phyloP scores from a whole-genome alignment of 1,140 invertebrate species.

The Diabrotica undecimpunctata region DNA sequence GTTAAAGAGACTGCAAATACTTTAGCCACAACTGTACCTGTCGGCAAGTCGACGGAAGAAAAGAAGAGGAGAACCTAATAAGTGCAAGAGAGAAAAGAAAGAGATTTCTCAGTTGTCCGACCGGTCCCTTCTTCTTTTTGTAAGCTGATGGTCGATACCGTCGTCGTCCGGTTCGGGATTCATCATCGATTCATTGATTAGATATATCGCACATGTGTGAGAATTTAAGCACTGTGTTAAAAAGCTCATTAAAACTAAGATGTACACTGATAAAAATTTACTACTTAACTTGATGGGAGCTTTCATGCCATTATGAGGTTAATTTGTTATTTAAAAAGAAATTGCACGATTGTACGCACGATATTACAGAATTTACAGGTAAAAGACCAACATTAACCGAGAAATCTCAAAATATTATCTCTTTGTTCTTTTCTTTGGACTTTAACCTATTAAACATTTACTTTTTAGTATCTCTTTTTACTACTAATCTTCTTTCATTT shows the following conservation, averaged over 20 bases:
- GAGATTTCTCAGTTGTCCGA: background rate
- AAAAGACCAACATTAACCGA: too few species aligned
- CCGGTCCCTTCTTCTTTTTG: constrained; percentile 3
- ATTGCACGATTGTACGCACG: too few species aligned
- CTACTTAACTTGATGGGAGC: background rate
- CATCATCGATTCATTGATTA: constrained; percentile 44
- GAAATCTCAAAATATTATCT: too few species aligned
- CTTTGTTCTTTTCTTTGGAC: too few species aligned
- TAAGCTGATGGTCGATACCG: constrained; percentile 30
- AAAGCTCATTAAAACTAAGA: constrained; percentile 36
- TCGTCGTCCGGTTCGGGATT: constrained; percentile 25
- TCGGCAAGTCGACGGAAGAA: background rate
- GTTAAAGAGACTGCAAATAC: background rate
- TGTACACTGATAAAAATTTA: background rate
- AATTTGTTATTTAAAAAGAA: too few species aligned
- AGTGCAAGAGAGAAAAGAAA: background rate
- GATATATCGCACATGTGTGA: constrained; percentile 42
- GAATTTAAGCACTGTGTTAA: constrained; percentile 37
- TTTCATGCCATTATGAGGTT: too few species aligned
- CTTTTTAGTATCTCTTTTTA: too few species aligned
- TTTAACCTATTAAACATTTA: too few species aligned
- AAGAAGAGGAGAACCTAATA: background rate
- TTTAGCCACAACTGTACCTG: background rate
- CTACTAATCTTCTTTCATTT: too few species aligned
- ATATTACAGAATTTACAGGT: too few species aligned